phyloP scores from a whole-genome alignment of 2,113 vertebrate genomes.

The Calidris pugnax region DNA sequence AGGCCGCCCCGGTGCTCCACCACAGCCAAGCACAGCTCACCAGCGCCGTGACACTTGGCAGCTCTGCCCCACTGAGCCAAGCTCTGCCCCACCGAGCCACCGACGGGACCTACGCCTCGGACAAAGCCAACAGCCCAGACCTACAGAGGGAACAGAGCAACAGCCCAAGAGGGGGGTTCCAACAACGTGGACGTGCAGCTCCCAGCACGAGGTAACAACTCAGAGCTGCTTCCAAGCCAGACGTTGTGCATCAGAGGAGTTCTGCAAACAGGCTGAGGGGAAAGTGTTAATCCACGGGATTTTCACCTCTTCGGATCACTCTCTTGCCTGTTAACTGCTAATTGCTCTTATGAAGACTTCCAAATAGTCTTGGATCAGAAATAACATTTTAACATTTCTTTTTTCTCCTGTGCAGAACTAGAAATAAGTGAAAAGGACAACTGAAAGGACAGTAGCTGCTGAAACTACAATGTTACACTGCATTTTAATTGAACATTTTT shows the following conservation, averaged over 20 bases:
- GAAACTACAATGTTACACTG: background rate
- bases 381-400: background rate
- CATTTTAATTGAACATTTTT: background rate
- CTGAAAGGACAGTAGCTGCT: background rate
- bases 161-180: background rate
- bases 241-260: too few relatives aligned
- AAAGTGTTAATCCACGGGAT: rapidly evolving
- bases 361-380: background rate
- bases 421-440: background rate
- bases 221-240: background rate
- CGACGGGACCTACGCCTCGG: rapidly evolving
- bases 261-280: background rate
- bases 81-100: background rate
- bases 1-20: background rate
- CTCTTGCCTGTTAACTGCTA: background rate
- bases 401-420: background rate
- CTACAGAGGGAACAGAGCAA: background rate
- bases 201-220: background rate
- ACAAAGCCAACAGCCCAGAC: rapidly evolving
- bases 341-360: background rate
- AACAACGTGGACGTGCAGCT: rapidly evolving
- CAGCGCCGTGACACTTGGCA: rapidly evolving
- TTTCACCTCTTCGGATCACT: background rate
- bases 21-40: background rate
- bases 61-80: background rate